phyloP scores from a whole-genome alignment of 1,140 invertebrate genomes.

The Spodoptera litura region DNA sequence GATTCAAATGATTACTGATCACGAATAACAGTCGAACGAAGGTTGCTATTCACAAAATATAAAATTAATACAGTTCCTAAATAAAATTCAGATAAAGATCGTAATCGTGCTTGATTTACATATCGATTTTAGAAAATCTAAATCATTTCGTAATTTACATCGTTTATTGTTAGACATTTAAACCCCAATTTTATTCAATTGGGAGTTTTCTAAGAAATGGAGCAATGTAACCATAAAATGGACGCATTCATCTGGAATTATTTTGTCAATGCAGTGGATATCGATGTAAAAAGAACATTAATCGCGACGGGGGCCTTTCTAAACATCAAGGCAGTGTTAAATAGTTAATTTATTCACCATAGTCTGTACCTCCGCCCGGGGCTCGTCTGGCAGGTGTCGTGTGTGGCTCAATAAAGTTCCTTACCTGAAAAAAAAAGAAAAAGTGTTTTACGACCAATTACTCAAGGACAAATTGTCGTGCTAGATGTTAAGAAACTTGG shows the following conservation, averaged over 20 bases:
- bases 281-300: slow-evolving; percentile 11
- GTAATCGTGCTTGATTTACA: neutral
- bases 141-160: slow-evolving; percentile 20
- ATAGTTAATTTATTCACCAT: slow-evolving; percentile 60
- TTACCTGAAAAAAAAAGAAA: slow-evolving; percentile 68
- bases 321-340: slow-evolving; percentile 52
- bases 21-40: neutral
- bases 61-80: slow-evolving; percentile 14
- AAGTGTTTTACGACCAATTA: slow-evolving; percentile 55
- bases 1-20: neutral
- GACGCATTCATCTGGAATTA: slow-evolving; percentile 27
- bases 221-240: slow-evolving; percentile 7
- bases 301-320: slow-evolving; percentile 31
- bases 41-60: slow-evolving; percentile 24
- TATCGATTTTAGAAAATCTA: neutral
- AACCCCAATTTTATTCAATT: slow-evolving; percentile 19
- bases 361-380: slow-evolving; percentile 44
- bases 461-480: slow-evolving; percentile 47
- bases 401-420: slow-evolving; percentile 57
- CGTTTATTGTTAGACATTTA: neutral
- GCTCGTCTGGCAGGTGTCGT: slow-evolving; percentile 55
- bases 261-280: slow-evolving; percentile 26
- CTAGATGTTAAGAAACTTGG: slow-evolving; percentile 43
- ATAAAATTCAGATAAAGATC: slow-evolving; percentile 18
- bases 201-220: slow-evolving; percentile 35